Evolutionary conservation across 2,797 vertebrate species (phyloP).

Genomic region (Myotis daubentonii): DNA sequence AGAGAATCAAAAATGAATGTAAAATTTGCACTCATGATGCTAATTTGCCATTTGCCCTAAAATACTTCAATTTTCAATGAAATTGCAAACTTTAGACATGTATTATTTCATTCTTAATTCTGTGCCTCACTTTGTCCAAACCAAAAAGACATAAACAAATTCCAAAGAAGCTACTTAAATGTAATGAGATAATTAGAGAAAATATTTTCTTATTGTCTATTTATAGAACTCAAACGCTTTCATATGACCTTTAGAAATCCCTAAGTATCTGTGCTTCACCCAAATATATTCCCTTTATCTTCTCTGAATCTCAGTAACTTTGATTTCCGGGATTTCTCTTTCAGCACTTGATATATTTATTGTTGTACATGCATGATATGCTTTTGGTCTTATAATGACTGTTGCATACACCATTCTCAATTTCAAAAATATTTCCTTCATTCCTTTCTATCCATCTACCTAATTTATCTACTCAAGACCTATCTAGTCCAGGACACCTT

Average conservation of each 20-base stretch:
- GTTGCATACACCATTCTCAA: not conserved
- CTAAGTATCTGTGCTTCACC: not conserved
- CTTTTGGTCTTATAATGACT: not conserved
- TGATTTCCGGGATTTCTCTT: not conserved
- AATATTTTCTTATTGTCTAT: not conserved
- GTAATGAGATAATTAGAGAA: not conserved
- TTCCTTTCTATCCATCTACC: not conserved
- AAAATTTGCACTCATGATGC: not conserved
- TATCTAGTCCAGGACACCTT: not conserved
- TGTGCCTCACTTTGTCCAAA: conserved; percentile 38
- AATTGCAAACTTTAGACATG: not conserved
- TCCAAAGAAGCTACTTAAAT: conserved; percentile 23
- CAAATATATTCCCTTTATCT: not conserved
- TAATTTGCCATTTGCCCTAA: not conserved
- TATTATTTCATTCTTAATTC: not conserved
- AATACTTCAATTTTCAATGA: not conserved
- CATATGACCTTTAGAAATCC: not conserved
- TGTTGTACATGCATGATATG: not conserved
- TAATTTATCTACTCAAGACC: not conserved
- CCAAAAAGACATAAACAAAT: conserved; percentile 23
- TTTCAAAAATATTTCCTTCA: not conserved
- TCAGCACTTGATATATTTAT: not conserved
- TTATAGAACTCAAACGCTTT: conserved; percentile 16
- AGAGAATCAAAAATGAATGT: conserved; percentile 5
- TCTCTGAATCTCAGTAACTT: not conserved